Conservation (phyloP, 2,888 invertebrate genomes). For the Melolontha melolontha region DNA sequence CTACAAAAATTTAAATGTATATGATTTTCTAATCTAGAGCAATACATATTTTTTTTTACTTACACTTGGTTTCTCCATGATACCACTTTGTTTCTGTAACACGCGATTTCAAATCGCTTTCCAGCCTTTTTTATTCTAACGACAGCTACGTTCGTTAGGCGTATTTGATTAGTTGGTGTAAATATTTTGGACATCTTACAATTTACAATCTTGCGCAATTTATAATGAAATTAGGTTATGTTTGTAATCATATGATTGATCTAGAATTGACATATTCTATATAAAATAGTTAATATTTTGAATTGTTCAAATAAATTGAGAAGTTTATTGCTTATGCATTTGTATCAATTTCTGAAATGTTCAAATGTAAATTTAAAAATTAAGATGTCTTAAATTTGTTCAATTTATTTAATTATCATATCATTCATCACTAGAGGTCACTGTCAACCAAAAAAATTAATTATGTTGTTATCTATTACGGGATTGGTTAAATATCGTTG, state of each 20-base stretch:
- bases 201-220: neutral
- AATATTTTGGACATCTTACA: constrained; percentile 86
- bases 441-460: constrained; percentile 11
- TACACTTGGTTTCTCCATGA: constrained; percentile 98
- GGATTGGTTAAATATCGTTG: constrained; percentile 41
- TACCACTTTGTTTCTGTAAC: constrained; percentile 98
- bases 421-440: constrained; percentile 18
- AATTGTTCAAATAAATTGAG: too few relatives aligned
- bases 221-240: neutral
- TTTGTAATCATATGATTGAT: neutral
- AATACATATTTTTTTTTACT: constrained; percentile 64
- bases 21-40: constrained; percentile 30
- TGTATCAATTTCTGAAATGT: too few relatives aligned
- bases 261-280: neutral
- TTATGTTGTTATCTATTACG: constrained; percentile 32
- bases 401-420: neutral
- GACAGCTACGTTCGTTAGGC: constrained; percentile 97
- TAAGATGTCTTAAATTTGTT: too few relatives aligned
- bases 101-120: constrained; percentile 98
- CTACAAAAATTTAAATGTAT: constrained; percentile 66
- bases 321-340: too few relatives aligned
- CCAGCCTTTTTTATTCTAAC: constrained; percentile 98
- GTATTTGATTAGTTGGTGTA: constrained; percentile 98
- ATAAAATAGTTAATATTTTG: too few relatives aligned
- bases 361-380: too few relatives aligned